Evolutionary conservation across 2,888 invertebrate species (phyloP), one percentile per base, ranked within the genome.

Genomic region (Linyphia triangularis): DNA sequence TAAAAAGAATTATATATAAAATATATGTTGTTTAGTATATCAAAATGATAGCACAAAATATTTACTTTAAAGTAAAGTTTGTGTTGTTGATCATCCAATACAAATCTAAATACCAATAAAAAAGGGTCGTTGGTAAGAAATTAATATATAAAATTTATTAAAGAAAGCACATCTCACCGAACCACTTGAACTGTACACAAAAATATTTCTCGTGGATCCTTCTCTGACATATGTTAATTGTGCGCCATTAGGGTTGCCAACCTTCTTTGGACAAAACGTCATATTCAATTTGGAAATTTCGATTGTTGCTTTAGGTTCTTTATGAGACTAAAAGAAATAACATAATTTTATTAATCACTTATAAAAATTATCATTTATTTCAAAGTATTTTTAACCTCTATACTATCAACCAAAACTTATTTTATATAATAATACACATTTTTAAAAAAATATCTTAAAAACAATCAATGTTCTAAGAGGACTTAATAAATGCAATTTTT

Each of bases 161-260:
- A 6, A 43, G 4, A 26, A n/a, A 28, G 59, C 2, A n/a, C 3
- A 75, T 57, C 89, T 90, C 90, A 93, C 93, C 93, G 97, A 96
- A 0, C 96, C 95, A 91, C 96, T 96, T 91, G 97, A 96, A 91
- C 97, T 96, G 92, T 96, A 96, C 0, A 97, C 95, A 92, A 96
- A 98, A 91, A 98, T 95, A 92, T 97, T 97, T 90, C 97, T 93
- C 0, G 97, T 97, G 2, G 96, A 95, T 0, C 97, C 97, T 89
- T 97, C 96, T 92, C 96, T 96, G 92, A 96, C 94, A 92, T 96
- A 97, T 0, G 96, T 96, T 57, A 98, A 93, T 93, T 97, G 97
- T 93, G 97, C 94, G 10, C 96, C 96, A 92, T 96, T 96, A 92
- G 95, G 95, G 92, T 95, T 95, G 19, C 95, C 95, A 78, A 96